phyloP scores from a whole-genome alignment of 2,888 invertebrate species.

The Piscicola geometra region DNA sequence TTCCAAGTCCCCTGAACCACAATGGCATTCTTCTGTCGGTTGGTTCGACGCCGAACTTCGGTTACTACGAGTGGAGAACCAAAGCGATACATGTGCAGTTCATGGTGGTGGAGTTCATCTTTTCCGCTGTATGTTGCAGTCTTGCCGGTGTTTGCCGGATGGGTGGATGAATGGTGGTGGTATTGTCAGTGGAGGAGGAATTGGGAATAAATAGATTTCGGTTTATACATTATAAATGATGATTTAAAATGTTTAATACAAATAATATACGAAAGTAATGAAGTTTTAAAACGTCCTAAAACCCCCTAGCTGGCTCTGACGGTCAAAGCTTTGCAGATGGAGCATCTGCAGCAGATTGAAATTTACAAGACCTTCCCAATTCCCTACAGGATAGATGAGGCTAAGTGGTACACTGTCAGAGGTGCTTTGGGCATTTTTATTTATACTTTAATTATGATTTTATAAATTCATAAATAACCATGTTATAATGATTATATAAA shows the following conservation, averaged over 20 bases:
- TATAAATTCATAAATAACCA: no score
- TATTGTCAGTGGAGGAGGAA: background rate
- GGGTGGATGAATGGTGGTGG: no score
- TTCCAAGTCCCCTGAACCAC: conserved; percentile 39
- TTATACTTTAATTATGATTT: no score
- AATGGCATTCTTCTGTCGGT: conserved; percentile 41
- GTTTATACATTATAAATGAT: background rate
- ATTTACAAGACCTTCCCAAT: conserved; percentile 39
- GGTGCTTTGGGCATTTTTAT: no score
- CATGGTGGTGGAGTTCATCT: conserved; percentile 41
- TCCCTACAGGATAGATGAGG: conserved; percentile 39
- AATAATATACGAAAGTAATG: background rate
- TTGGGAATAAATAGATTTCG: background rate
- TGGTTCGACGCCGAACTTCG: conserved; percentile 39
- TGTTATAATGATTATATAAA: no score
- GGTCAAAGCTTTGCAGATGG: conserved; percentile 38
- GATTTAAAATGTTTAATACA: background rate
- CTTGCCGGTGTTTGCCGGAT: no score
- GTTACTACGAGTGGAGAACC: conserved; percentile 42
- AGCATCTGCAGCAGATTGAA: conserved; percentile 40
- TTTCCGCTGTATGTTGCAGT: conserved; percentile 41
- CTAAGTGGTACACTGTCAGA: conserved; percentile 37
- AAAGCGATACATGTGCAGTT: conserved; percentile 40
- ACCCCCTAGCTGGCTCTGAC: conserved; percentile 41
- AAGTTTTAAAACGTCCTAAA: background rate